These are phyloP conservation scores for Pachycephus smyrnensis DNA, from an alignment of 2,888 invertebrate species.

Conservation along the genomic window DNA sequence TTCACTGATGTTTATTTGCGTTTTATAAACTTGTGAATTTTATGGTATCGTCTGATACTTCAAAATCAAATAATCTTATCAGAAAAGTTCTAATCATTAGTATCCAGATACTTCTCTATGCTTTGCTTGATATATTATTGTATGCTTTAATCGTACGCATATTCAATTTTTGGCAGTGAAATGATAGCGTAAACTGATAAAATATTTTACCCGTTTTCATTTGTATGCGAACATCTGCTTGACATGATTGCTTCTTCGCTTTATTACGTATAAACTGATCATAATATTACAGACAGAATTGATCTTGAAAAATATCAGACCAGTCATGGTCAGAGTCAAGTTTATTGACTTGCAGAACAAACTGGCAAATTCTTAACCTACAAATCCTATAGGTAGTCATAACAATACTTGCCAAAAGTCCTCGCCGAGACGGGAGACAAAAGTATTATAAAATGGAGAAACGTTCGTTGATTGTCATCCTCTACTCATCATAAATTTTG, in stretches of 20 bases:
- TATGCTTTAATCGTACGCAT: too few species aligned
- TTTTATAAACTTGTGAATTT: background rate
- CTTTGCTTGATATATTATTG: too few species aligned
- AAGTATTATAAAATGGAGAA: background rate
- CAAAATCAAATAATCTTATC: background rate
- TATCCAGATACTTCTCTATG: too few species aligned
- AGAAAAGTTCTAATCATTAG: background rate
- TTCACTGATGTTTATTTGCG: background rate
- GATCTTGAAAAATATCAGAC: constrained; percentile 20
- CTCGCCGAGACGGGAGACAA: background rate
- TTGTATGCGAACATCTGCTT: constrained; percentile 33
- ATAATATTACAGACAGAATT: constrained; percentile 7
- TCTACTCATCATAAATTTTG: background rate
- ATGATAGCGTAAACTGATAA: too few species aligned
- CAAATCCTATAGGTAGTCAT: too few species aligned
- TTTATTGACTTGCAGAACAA: background rate
- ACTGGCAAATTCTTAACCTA: too few species aligned
- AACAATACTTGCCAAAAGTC: background rate
- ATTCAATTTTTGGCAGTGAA: too few species aligned
- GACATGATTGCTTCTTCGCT: constrained; percentile 30
- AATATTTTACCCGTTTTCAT: background rate
- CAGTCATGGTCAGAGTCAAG: background rate
- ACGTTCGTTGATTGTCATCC: background rate
- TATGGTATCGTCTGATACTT: background rate
- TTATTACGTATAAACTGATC: background rate